Evolutionary conservation across 2,113 vertebrate genomes (phyloP), one percentile per base, ranked within the genome.

Genomic region (Microcebus murinus): DNA sequence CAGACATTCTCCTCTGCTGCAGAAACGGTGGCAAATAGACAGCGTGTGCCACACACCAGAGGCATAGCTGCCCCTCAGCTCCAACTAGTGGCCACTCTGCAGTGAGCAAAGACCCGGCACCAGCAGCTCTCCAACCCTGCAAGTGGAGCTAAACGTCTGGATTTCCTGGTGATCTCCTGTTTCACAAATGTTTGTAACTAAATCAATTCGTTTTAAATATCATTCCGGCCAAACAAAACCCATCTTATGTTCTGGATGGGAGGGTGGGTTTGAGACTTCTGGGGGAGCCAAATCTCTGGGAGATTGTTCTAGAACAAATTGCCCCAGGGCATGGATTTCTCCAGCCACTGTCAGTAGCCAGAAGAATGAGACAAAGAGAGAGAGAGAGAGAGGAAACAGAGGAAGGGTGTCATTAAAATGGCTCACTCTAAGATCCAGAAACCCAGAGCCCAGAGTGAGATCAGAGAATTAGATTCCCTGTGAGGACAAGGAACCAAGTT

Each of bases 171-270:
- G 25, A 21, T 6, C 34, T 79, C 36, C 77, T 70, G 17, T 77
- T 73, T 80, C 79, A 14, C 73, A 73, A 93, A 70, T 79, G 50
- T 71, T 71, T 25, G 9, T 68, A 63, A 87, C 42, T 36, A 79
- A 29, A 63, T 59, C 61, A 85, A 93, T 82, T 73, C 91, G 61
- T 61, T 36, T 45, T 34, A 81, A 76, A 59, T 45, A 23, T 39
- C 7, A 57, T 29, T 71, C 21, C 10, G 11, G 63, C 20, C 31
- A 55, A 68, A 68, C 67, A 71, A 91, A 92, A n/a, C 27, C 20
- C 36, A 34, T 48, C 59, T 83, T 59, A 45, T 25, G 29, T 50
- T 95, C 68, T 61, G 18, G 25, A 57, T 34, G 21, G 42, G 12
- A 23, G 4, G 27, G 20, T 21, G 61, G 25, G 9, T 36, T 77